phyloP scores from a whole-genome alignment of 2,888 invertebrate genomes.

The Galerucella pusilla region DNA sequence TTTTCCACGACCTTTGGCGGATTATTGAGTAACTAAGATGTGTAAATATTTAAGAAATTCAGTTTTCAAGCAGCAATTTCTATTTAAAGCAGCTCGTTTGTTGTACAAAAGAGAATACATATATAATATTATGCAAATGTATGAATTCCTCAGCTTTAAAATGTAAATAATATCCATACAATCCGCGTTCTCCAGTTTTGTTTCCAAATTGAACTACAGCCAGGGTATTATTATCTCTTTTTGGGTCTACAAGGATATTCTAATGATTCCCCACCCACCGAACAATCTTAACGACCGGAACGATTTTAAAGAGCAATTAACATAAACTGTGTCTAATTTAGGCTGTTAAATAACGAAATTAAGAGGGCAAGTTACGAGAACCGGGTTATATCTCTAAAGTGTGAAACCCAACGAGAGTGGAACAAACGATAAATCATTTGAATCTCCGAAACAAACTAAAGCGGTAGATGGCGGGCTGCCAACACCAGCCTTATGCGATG shows the following conservation, averaged over 20 bases:
- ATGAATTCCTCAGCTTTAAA: background rate
- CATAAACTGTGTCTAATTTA: constrained; percentile 37
- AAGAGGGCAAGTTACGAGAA: constrained; percentile 29
- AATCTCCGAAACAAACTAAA: constrained; percentile 33
- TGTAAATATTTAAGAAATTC: background rate
- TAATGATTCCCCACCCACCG: background rate
- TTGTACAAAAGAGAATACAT: background rate
- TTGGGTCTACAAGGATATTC: background rate
- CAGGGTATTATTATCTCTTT: constrained; percentile 11
- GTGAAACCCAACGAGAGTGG: constrained; percentile 24
- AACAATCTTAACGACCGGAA: constrained; percentile 26
- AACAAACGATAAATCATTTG: constrained; percentile 30
- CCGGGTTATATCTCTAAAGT: constrained; percentile 33
- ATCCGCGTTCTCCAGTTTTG: background rate
- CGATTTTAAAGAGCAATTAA: constrained; percentile 29
- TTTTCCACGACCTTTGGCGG: no score
- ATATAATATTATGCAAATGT: background rate
- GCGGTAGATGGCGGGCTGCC: constrained; percentile 17
- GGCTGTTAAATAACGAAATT: constrained; percentile 37
- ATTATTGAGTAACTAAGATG: no score
- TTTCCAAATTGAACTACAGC: background rate
- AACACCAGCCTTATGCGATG: constrained; percentile 16
- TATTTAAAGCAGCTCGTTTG: background rate
- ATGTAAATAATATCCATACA: constrained; percentile 2
- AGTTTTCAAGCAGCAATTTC: background rate